A percentile compares a stretch with the other conserved stretches of the same genome.
These are phyloP conservation scores for Hypsibius dujardini DNA, from an alignment of 1,140 invertebrate species.

Conservation along the genomic window DNA sequence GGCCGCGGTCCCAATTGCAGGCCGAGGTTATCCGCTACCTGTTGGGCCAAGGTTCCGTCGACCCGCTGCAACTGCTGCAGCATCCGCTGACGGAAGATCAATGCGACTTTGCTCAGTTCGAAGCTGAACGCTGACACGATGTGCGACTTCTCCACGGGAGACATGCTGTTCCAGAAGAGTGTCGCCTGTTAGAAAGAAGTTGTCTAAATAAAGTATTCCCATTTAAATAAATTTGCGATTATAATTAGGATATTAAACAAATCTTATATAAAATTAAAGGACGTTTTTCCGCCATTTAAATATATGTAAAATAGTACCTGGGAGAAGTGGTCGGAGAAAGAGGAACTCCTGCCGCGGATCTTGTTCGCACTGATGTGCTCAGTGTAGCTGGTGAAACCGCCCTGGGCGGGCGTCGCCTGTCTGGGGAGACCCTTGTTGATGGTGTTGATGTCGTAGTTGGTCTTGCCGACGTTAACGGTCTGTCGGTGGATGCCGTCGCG, in stretches of 20 bases:
- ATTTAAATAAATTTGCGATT: too few species aligned
- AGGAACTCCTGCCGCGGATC: neutral
- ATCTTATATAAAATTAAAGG: too few species aligned
- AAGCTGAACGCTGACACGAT: neutral
- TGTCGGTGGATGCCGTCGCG: slow-evolving; percentile 53
- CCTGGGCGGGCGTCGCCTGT: neutral
- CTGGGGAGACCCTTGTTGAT: slow-evolving; percentile 8
- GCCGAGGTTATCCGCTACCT: neutral
- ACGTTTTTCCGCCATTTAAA: too few species aligned
- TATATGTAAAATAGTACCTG: neutral
- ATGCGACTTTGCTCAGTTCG: slow-evolving; percentile 10
- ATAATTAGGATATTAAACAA: too few species aligned
- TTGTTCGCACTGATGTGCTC: neutral
- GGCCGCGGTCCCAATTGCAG: neutral
- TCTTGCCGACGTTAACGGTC: slow-evolving; percentile 32
- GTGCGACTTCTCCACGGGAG: neutral
- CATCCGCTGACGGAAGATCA: neutral
- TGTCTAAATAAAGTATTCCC: too few species aligned
- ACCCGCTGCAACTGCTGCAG: neutral
- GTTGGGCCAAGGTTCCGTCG: neutral
- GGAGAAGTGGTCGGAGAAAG: slow-evolving; percentile 9
- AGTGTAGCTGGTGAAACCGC: neutral
- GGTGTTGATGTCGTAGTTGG: slow-evolving; percentile 17
- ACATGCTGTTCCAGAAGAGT: slow-evolving; percentile 8
- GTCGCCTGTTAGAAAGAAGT: neutral